Evolutionary conservation across 2,888 invertebrate species (phyloP).

Genomic region (Eulithis testata): DNA sequence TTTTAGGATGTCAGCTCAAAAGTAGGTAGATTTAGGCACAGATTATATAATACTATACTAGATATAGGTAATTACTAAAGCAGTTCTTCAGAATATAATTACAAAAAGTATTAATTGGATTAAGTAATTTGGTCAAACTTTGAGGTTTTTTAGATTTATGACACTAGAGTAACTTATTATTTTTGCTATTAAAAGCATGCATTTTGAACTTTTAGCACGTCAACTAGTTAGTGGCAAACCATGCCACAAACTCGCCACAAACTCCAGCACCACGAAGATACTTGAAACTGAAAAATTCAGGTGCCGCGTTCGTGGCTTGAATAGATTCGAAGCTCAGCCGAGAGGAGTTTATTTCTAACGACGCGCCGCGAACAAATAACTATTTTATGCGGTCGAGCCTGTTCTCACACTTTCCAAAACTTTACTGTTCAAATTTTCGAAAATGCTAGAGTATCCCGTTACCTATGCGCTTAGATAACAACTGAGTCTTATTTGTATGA

Average conservation of each 20-base stretch:
- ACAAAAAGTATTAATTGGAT: too few relatives aligned
- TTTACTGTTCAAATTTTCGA: not conserved
- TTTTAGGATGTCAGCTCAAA: too few relatives aligned
- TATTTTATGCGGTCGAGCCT: constrained; percentile 23
- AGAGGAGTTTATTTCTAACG: constrained; percentile 32
- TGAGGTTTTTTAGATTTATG: too few relatives aligned
- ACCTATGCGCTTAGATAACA: not conserved
- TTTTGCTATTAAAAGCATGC: too few relatives aligned
- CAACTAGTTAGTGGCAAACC: too few relatives aligned
- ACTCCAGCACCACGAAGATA: constrained; percentile 13
- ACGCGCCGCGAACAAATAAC: constrained; percentile 28
- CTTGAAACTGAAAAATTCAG: constrained; percentile 35
- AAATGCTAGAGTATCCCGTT: not conserved
- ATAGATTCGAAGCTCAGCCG: constrained; percentile 35
- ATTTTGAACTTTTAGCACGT: too few relatives aligned
- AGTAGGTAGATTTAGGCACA: too few relatives aligned
- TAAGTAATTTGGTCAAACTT: too few relatives aligned
- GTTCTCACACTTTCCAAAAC: constrained; percentile 10
- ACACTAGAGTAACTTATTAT: too few relatives aligned
- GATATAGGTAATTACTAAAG: too few relatives aligned
- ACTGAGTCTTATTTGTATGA: not conserved
- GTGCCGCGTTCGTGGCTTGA: constrained; percentile 22
- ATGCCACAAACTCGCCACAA: not conserved
- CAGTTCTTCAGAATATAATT: too few relatives aligned
- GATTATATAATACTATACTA: too few relatives aligned